A percentile compares a stretch with the other conserved stretches of the same genome.
phyloP scores from a whole-genome alignment of 2,888 invertebrate genomes.

The Mylabris sibirica region DNA sequence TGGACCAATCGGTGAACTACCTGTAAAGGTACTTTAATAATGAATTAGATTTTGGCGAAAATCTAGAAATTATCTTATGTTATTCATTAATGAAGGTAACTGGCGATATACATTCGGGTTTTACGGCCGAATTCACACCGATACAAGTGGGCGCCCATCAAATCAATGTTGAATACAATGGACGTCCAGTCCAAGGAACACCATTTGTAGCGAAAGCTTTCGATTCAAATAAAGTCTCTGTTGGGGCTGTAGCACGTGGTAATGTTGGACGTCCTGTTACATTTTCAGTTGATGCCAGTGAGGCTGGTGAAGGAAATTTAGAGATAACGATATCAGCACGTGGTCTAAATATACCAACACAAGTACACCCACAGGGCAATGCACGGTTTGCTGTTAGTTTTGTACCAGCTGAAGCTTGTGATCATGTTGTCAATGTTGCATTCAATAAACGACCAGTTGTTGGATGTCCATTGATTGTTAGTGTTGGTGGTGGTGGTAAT shows the following conservation, averaged over 20 bases:
- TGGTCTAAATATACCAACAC: slow-evolving; percentile 93
- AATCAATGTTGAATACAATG: slow-evolving; percentile 90
- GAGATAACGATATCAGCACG: slow-evolving; percentile 96
- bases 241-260: slow-evolving; percentile 80
- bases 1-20: slow-evolving; percentile 85
- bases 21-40: slow-evolving; percentile 67
- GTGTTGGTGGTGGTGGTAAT: slow-evolving; percentile 72
- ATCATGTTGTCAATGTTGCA: slow-evolving; percentile 95
- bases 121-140: slow-evolving; percentile 92
- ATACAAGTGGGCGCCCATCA: slow-evolving; percentile 92
- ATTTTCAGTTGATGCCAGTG: slow-evolving; percentile 93
- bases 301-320: slow-evolving; percentile 96
- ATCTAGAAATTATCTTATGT: not conserved
- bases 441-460: slow-evolving; percentile 92
- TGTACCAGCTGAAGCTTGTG: slow-evolving; percentile 91
- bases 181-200: slow-evolving; percentile 86
- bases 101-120: slow-evolving; percentile 85
- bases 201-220: slow-evolving; percentile 92
- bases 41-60: not conserved
- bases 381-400: slow-evolving; percentile 95
- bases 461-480: slow-evolving; percentile 91
- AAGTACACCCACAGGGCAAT: slow-evolving; percentile 89
- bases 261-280: slow-evolving; percentile 91
- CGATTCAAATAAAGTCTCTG: slow-evolving; percentile 85
- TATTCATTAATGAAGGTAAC: slow-evolving; percentile 65